Conservation (phyloP, 2,113 vertebrate genomes). For the Erinaceus europaeus region DNA sequence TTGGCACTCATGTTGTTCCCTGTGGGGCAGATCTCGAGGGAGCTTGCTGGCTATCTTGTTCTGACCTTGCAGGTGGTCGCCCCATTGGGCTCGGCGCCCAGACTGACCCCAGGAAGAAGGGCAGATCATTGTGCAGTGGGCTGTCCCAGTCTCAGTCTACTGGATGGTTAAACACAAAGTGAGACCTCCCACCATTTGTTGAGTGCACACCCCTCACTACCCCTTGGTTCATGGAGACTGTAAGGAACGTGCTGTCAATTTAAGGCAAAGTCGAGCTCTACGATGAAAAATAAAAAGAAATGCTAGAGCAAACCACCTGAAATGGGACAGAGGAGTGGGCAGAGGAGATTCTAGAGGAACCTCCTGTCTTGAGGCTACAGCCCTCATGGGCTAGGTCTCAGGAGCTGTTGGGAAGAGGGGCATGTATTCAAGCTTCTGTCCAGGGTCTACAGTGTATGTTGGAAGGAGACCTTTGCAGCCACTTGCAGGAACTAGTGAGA, state of each 20-base stretch:
- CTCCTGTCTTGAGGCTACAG: neutral
- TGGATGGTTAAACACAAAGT: slow-evolving; percentile 12
- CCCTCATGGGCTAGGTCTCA: too few relatives aligned
- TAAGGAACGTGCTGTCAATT: neutral
- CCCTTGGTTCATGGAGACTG: neutral
- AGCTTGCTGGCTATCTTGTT: neutral
- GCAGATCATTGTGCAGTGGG: neutral
- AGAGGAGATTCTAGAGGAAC: neutral
- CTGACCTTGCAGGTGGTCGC: neutral
- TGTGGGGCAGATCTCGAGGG: neutral
- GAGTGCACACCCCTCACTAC: too few relatives aligned
- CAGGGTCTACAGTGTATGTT: neutral
- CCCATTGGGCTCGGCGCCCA: slow-evolving; percentile 24
- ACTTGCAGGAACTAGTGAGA: neutral
- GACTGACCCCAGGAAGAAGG: slow-evolving; percentile 3
- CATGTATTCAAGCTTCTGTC: neutral
- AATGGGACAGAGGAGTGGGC: neutral
- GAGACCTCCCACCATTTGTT: neutral
- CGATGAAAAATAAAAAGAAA: neutral
- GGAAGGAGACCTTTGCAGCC: neutral
- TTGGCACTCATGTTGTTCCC: neutral
- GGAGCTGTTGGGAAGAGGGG: neutral
- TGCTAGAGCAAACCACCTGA: neutral
- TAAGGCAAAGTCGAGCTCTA: neutral
- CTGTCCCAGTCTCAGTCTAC: slow-evolving; percentile 35